phyloP scores from a whole-genome alignment of 2,113 vertebrate genomes.

The Falcunculus frontatus region DNA sequence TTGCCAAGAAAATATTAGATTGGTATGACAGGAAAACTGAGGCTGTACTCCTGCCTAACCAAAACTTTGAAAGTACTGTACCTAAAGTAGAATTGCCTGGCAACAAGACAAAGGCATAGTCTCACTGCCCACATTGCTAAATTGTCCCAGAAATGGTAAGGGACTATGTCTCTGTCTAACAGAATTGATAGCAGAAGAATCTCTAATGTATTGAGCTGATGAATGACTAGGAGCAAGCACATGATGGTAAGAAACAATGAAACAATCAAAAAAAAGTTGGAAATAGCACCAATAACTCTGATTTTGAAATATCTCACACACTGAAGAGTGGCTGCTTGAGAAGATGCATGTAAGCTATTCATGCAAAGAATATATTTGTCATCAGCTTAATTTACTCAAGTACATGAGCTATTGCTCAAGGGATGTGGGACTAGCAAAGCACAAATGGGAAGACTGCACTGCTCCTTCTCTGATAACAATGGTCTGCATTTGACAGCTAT shows the following conservation, averaged over 20 bases:
- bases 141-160: not conserved
- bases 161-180: not conserved
- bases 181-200: not conserved
- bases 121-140: not conserved
- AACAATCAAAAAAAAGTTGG: not conserved
- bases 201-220: not conserved
- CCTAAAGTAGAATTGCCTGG: not conserved
- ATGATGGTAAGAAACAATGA: not conserved
- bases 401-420: not conserved
- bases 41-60: not conserved
- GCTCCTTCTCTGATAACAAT: not conserved
- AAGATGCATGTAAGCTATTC: not conserved
- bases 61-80: not conserved
- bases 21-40: not conserved
- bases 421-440: not conserved
- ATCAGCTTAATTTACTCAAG: not conserved
- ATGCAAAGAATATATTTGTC: not conserved
- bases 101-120: not conserved
- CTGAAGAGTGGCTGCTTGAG: not conserved
- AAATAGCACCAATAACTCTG: not conserved
- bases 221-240: not conserved
- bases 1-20: not conserved
- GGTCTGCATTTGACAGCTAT: not conserved
- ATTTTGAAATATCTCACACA: not conserved
- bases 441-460: rapidly evolving